Evolutionary conservation across 1,140 invertebrate genomes (phyloP), one percentile per base, ranked within the genome.

Genomic region (Epicauta chinensis): DNA sequence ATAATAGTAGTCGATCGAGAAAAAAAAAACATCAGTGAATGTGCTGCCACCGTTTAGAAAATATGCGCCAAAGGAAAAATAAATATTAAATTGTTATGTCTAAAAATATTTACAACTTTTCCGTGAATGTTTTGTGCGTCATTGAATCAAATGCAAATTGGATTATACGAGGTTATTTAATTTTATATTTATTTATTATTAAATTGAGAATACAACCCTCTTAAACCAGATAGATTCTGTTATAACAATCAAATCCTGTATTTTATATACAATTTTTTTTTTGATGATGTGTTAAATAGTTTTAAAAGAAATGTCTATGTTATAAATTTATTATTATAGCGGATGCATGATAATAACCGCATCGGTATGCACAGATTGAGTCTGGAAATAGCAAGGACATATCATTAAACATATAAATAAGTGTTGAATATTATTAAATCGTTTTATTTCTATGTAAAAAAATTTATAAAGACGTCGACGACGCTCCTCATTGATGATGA

Each of bases 61-160:
- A 61, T 64, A 66, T 66, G 60, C 60, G 56, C 57, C 59, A 58
- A 31, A 31, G 17, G 23, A 53, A 44, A 53, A 55, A 65, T 61
- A 60, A 66, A 63, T 64, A 64, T 62, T 65, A 60, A 63, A 62
- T 64, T 63, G 63, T 65, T 62, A 60, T 59, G 60, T 65, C 65
- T 67, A 67, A 67, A 67, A 64, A 67, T 67, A 67, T 65, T 64
- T 66, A 63, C 61, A 61, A 62, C 57, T 52, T 62, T 66, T 62
- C 62, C 52, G 52, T 59, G 60, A 61, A 66, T 49, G 54, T 53
- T 42, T 15, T 7, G 55, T 65, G 51, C 63, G 59, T 64, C 58
- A 64, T 29, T 34, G 43, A 42, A 45, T 5, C 39, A 45, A 34
- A 50, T 55, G 45, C 53, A 51, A 51, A 51, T 51, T 51, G 3